A percentile compares a stretch with the other conserved stretches of the same genome.
phyloP scores from a whole-genome alignment of 92 coral and sea anemone species.

The Montipora capitata region DNA sequence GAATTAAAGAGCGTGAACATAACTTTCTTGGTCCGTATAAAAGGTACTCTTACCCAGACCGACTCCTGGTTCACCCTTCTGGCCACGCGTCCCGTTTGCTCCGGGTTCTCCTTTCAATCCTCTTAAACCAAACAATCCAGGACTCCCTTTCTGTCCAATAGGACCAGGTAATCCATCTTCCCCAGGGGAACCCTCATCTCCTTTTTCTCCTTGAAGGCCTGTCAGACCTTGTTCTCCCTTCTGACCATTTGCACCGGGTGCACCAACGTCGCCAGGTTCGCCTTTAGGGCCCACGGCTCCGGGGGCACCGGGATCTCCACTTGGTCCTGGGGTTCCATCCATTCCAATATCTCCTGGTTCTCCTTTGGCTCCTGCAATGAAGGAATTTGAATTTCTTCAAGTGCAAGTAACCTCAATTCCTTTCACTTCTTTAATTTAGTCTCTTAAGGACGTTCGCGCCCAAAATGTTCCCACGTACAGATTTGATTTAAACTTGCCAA shows the following conservation, averaged over 20 bases:
- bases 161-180: constrained; percentile 52
- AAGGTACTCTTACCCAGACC: constrained; percentile 26
- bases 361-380: constrained; percentile 18
- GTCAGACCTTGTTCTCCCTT: constrained; percentile 43
- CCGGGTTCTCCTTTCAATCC: constrained; percentile 68
- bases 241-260: constrained; percentile 39
- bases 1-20: too few species aligned
- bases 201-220: constrained; percentile 24
- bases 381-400: not conserved
- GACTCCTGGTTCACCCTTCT: constrained; percentile 61
- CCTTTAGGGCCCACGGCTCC: constrained; percentile 74
- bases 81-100: constrained; percentile 58
- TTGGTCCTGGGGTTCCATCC: constrained; percentile 32
- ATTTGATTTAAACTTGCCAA: too few species aligned
- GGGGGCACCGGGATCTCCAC: constrained; percentile 19
- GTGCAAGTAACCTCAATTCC: too few species aligned
- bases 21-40: not conserved
- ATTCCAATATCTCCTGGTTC: constrained; percentile 2
- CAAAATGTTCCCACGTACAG: too few species aligned
- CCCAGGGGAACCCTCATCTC: constrained; percentile 60
- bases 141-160: constrained; percentile 30
- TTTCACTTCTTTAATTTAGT: too few species aligned
- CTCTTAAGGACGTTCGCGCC: too few species aligned
- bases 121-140: constrained; percentile 45
- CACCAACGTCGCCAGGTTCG: constrained; percentile 12